These are phyloP conservation scores for Virgularia gustaviana DNA, from an alignment of 92 coral and sea anemone species.

Conservation along the genomic window DNA sequence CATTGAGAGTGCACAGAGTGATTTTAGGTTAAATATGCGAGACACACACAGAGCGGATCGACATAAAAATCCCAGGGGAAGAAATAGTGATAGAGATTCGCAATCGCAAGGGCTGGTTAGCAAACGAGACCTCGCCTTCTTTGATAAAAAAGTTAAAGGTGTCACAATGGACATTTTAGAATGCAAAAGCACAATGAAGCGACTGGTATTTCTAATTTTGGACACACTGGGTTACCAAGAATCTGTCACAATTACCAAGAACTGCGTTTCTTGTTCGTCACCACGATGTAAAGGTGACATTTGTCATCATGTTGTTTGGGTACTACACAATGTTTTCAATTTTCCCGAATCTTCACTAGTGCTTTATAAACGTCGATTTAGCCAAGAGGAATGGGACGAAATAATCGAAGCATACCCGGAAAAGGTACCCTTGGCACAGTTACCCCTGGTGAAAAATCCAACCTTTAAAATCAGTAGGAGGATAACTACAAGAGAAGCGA, in stretches of 20 bases:
- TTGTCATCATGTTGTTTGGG: too few species aligned
- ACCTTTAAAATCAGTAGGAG: too few species aligned
- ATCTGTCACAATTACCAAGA: conserved; percentile 30
- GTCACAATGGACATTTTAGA: too few species aligned
- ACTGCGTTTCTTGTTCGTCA: conserved; percentile 30
- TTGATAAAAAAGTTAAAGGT: too few species aligned
- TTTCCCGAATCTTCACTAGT: too few species aligned
- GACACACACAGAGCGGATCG: conserved; percentile 44
- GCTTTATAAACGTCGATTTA: conserved; percentile 26
- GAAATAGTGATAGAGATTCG: conserved; percentile 20
- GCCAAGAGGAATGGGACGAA: conserved; percentile 28
- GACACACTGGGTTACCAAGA: conserved; percentile 43
- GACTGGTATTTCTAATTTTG: conserved; percentile 27
- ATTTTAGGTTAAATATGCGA: too few species aligned
- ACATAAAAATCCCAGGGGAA: too few species aligned
- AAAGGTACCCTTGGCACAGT: conserved; percentile 12
- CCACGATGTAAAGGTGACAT: conserved; percentile 10
- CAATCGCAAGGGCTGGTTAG: too few species aligned
- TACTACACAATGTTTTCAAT: too few species aligned
- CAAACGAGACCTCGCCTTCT: too few species aligned
- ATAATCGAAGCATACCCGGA: conserved; percentile 22
- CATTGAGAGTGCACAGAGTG: too few species aligned
- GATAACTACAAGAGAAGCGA: conserved; percentile 28
- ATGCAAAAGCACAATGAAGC: conserved; percentile 13
- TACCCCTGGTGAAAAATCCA: too few species aligned